Evolutionary conservation across 1,140 invertebrate genomes (phyloP), one percentile per base, ranked within the genome.

Genomic region (Drosophila virilis): DNA sequence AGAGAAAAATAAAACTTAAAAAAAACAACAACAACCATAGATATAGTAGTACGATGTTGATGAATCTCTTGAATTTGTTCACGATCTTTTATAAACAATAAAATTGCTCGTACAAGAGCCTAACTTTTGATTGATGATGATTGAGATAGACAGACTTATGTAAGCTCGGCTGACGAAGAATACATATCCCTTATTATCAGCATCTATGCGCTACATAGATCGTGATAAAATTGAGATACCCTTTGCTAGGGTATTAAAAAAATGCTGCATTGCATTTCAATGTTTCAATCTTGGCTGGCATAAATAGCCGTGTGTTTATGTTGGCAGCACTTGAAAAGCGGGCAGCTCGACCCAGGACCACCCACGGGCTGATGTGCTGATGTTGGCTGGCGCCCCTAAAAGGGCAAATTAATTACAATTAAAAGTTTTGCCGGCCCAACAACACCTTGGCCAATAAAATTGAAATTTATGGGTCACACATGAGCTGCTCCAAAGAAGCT

Each of bases 381-480:
- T 37, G 17, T n/a, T 37, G 7, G 10, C 33, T 35, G 37, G 46
- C 48, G 45, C 50, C 69, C 15, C 32, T 50, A 48, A 66, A 59
- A 67, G 82, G 74, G 68, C 33, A 84, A 89, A 89, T 89, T 89
- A 89, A 89, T 89, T 75, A 89, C 85, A 89, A 89, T 89, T 84
- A 89, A 90, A 89, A 89, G 67, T 82, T 85, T 28, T 40, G 35
- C 50, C 38, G 43, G 43, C 35, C 50, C 48, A 61, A 62, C 54
- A 67, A 78, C 77, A 88, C 84, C 84, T 89, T 80, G 80, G 85
- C 85, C 77, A 89, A 84, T 89, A 80, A 89, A 88, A 89, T 89
- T 71, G 70, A 89, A 89, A 89, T 89, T 89, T 89, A 89, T 89
- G 84, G 85, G 77, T 75, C 84, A 83, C 83, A 88, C 83, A 88